These are phyloP conservation scores for Saccostrea cuccullata DNA, from an alignment of 1,140 invertebrate species.

Conservation along the genomic window DNA sequence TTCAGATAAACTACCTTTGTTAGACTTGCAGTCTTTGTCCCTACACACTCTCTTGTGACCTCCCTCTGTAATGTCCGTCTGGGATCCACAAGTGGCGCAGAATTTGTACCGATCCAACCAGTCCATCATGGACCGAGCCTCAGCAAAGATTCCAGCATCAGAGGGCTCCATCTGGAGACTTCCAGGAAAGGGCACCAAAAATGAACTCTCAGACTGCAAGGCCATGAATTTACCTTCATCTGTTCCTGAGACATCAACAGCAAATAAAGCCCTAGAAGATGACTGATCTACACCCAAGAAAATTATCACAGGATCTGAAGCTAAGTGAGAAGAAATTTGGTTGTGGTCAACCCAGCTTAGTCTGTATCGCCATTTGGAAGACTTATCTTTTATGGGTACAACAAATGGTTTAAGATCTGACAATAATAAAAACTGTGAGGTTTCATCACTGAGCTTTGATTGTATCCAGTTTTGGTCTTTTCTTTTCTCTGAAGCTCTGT, in stretches of 20 bases:
- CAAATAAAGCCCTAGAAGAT: slow-evolving; percentile 71
- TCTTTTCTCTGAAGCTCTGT: slow-evolving; percentile 71
- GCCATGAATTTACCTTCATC: slow-evolving; percentile 56
- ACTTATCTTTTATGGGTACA: slow-evolving; percentile 15
- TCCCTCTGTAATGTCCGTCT: slow-evolving; percentile 72
- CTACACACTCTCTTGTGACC: slow-evolving; percentile 76
- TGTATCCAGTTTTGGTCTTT: slow-evolving; percentile 71
- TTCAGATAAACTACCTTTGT: slow-evolving; percentile 62
- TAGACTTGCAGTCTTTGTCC: slow-evolving; percentile 71
- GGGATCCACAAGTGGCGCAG: slow-evolving; percentile 79
- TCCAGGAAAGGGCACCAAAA: slow-evolving; percentile 63
- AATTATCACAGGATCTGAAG: slow-evolving; percentile 62
- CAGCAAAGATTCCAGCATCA: slow-evolving; percentile 74
- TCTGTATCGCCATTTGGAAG: slow-evolving; percentile 57
- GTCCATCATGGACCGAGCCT: slow-evolving; percentile 78
- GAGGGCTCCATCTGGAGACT: slow-evolving; percentile 66
- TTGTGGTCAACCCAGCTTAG: slow-evolving; percentile 63
- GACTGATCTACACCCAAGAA: slow-evolving; percentile 69
- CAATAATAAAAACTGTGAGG: slow-evolving; percentile 72
- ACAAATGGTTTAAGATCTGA: slow-evolving; percentile 67
- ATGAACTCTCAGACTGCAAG: slow-evolving; percentile 56
- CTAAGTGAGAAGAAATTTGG: slow-evolving; percentile 61
- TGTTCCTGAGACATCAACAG: slow-evolving; percentile 66
- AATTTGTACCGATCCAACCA: slow-evolving; percentile 79
- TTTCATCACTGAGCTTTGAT: slow-evolving; percentile 59